Conservation (phyloP, 2,113 vertebrate genomes). For the Spermophilus dauricus region DNA sequence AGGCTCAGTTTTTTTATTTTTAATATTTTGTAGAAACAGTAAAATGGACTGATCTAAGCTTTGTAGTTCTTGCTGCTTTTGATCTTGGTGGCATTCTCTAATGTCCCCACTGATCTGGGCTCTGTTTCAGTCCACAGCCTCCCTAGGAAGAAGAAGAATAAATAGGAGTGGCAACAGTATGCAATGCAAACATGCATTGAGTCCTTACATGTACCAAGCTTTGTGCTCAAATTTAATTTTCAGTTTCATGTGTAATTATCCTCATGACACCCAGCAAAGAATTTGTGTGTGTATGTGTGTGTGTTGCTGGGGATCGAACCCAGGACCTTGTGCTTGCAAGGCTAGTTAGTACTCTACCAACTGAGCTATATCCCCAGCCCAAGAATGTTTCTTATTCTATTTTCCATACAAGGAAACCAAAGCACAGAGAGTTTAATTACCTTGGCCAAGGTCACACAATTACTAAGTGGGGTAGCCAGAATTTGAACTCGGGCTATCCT, state of each 20-base stretch:
- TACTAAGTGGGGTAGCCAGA: not conserved
- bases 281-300: too few relatives aligned
- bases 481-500: slow-evolving; percentile 38
- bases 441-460: not conserved
- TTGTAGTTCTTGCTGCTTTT: not conserved
- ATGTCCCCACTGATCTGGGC: too few relatives aligned
- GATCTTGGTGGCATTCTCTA: not conserved
- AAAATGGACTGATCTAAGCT: not conserved
- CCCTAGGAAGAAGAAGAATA: not conserved
- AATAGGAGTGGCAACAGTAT: not conserved
- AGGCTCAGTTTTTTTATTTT: not conserved
- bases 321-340: too few relatives aligned
- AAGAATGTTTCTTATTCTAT: not conserved
- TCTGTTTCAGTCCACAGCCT: not conserved
- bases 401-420: not conserved
- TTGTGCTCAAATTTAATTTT: not conserved
- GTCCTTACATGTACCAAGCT: not conserved
- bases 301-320: too few relatives aligned
- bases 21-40: not conserved
- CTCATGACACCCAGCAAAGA: too few relatives aligned
- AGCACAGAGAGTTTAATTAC: not conserved
- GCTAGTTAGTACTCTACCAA: too few relatives aligned
- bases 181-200: not conserved
- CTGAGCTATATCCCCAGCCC: too few relatives aligned
- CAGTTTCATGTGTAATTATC: not conserved